These are phyloP conservation scores for Platycheirus albimanus DNA, from an alignment of 2,888 invertebrate genomes.

Conservation along the genomic window DNA sequence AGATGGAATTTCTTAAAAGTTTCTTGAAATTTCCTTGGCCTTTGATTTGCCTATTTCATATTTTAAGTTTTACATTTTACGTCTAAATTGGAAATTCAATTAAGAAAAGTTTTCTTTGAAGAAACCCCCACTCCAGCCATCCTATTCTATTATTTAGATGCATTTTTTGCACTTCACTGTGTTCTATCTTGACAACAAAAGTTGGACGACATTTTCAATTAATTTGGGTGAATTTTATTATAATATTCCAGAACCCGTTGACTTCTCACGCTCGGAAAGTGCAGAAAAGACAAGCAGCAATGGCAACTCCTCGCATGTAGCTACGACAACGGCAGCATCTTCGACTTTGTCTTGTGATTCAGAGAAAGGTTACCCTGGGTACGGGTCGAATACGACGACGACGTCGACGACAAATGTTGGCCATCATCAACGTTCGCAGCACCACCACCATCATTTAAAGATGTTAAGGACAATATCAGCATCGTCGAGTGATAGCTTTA, in stretches of 20 bases:
- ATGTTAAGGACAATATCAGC: slow-evolving; percentile 71
- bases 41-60: slow-evolving; percentile 35
- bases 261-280: slow-evolving; percentile 82
- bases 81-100: slow-evolving; percentile 50
- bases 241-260: slow-evolving; percentile 81
- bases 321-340: slow-evolving; percentile 73
- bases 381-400: slow-evolving; percentile 52
- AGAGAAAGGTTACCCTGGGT: slow-evolving; percentile 71
- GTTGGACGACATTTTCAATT: slow-evolving; percentile 21
- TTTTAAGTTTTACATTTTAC: too few species aligned
- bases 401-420: slow-evolving; percentile 42
- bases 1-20: slow-evolving; percentile 49
- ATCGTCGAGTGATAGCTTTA: slow-evolving; percentile 75
- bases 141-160: slow-evolving; percentile 36
- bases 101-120: slow-evolving; percentile 59
- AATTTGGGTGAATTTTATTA: slow-evolving; percentile 60
- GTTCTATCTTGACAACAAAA: slow-evolving; percentile 25
- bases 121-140: slow-evolving; percentile 5
- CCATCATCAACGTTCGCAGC: slow-evolving; percentile 48
- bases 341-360: slow-evolving; percentile 74
- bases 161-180: slow-evolving; percentile 53
- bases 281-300: slow-evolving; percentile 47
- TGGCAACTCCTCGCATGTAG: slow-evolving; percentile 51
- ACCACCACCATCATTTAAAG: slow-evolving; percentile 65
- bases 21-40: slow-evolving; percentile 64